phyloP scores from a whole-genome alignment of 2,888 invertebrate species.

The Dolichomitus sp. region DNA sequence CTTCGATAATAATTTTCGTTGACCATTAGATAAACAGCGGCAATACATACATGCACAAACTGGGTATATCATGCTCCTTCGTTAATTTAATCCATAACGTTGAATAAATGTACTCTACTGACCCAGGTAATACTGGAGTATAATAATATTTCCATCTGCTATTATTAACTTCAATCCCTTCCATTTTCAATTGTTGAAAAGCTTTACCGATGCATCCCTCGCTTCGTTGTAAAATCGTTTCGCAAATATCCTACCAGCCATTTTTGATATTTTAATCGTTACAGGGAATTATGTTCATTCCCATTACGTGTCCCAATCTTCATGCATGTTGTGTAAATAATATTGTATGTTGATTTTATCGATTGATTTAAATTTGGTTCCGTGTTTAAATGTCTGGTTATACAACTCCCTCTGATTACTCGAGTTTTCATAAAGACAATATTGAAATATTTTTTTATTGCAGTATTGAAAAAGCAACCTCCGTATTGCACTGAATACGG shows the following conservation, averaged over 20 bases:
- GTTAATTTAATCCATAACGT: slow-evolving; percentile 25
- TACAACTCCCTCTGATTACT: background rate
- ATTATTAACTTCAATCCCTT: background rate
- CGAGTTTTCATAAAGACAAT: background rate
- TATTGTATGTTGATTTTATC: background rate
- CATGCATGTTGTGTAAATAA: background rate
- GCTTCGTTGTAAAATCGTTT: background rate
- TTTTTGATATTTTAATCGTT: background rate
- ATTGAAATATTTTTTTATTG: background rate
- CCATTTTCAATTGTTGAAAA: background rate
- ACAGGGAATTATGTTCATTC: background rate
- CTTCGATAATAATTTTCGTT: slow-evolving; percentile 8
- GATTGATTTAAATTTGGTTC: background rate
- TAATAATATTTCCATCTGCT: background rate
- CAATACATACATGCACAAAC: slow-evolving; percentile 44
- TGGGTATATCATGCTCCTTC: slow-evolving; percentile 34
- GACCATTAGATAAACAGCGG: slow-evolving; percentile 21
- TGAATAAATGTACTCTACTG: background rate
- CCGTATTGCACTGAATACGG: too few species aligned
- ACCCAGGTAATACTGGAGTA: background rate
- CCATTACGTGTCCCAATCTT: background rate
- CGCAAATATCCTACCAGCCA: background rate
- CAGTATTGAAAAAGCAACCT: too few species aligned
- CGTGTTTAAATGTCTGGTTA: background rate
- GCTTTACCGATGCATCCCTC: background rate